Conservation (phyloP, 2,797 vertebrate species). For the Sitta carolinensis region DNA sequence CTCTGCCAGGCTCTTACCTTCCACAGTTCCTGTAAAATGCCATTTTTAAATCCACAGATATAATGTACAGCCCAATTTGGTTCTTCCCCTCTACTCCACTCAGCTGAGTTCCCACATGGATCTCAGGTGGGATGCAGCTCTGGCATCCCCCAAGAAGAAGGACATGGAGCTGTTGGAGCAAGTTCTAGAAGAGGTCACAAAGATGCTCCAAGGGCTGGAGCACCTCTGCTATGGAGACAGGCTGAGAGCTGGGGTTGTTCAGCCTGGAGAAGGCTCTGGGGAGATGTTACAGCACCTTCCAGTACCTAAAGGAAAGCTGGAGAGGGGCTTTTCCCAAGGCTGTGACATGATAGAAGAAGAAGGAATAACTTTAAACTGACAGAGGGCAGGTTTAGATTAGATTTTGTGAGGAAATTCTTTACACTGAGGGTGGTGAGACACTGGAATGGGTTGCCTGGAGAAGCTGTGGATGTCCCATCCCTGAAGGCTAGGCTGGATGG, state of each 20-base stretch:
- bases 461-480: not conserved
- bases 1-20: not conserved
- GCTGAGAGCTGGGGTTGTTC: not conserved
- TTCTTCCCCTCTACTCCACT: accelerated
- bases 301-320: not conserved
- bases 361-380: not conserved
- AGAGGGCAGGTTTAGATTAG: not conserved
- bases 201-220: not conserved
- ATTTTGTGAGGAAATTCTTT: not conserved
- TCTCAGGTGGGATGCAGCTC: not conserved
- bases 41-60: not conserved
- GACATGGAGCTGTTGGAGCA: not conserved
- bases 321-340: not conserved
- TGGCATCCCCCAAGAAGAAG: not conserved
- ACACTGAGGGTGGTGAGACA: not conserved
- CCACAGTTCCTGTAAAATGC: not conserved
- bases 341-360: not conserved
- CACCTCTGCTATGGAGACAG: not conserved
- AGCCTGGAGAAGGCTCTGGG: not conserved
- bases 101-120: not conserved
- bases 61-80: not conserved
- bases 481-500: not conserved
- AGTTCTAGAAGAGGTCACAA: not conserved
- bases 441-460: accelerated
- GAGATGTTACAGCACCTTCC: not conserved